A percentile compares a stretch with the other conserved stretches of the same genome.
Conservation (phyloP, 2,888 invertebrate genomes). For the Epinotia bilunana region DNA sequence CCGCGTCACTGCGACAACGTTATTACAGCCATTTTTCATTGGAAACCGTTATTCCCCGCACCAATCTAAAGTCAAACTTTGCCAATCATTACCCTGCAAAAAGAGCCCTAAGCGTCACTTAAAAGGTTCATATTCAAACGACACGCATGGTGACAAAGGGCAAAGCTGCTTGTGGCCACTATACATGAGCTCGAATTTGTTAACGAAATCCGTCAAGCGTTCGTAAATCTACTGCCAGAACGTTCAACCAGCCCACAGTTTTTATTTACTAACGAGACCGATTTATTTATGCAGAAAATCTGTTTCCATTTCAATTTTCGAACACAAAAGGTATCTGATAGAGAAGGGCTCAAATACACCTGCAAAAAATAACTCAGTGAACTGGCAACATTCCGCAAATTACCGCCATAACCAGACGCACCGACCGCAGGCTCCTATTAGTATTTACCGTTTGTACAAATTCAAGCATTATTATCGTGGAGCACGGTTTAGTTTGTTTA, state of each 20-base stretch:
- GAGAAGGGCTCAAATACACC: constrained; percentile 17
- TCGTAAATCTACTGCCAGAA: constrained; percentile 29
- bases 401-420: constrained; percentile 17
- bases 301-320: constrained; percentile 18
- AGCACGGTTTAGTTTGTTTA: not conserved
- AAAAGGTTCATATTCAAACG: constrained; percentile 1
- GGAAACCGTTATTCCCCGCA: constrained; percentile 40
- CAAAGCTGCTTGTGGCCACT: constrained; percentile 22
- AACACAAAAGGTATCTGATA: constrained; percentile 17
- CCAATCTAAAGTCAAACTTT: constrained; percentile 8
- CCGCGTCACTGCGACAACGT: constrained; percentile 56
- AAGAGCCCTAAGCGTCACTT: not conserved
- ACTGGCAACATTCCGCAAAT: constrained; percentile 39
- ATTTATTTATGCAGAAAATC: constrained; percentile 14
- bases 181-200: constrained; percentile 38
- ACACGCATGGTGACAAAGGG: not conserved
- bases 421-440: not conserved
- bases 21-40: constrained; percentile 64
- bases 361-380: constrained; percentile 29
- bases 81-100: constrained; percentile 6
- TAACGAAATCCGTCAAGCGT: constrained; percentile 32
- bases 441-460: not conserved
- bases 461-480: not conserved
- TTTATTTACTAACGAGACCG: constrained; percentile 26
- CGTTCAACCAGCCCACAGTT: constrained; percentile 17